Evolutionary conservation across 2,797 vertebrate species (phyloP), one percentile per base, ranked within the genome.

Genomic region (Anguilla pacifica): DNA sequence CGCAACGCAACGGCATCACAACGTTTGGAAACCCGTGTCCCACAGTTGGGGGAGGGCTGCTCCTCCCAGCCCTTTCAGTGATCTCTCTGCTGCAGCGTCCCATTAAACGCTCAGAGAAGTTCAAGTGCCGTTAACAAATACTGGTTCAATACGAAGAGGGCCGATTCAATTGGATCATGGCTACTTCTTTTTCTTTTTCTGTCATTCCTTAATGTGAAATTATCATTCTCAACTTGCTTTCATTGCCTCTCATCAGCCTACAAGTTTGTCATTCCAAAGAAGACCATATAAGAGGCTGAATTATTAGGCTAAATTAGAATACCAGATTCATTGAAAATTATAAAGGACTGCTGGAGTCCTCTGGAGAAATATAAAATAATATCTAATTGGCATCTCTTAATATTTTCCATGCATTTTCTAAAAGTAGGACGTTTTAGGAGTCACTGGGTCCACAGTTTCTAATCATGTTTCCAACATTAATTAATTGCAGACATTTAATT

Each of bases 211-310:
- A 13, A 84, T 39, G 67, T 59, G 31, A 85, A 85, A 84, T 28
- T 53, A 87, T 84, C 49, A n/a, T 15, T 83, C n/a, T 59, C 19
- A 51, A 49, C 57, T n/a, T n/a, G 25, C 11, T 35, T 72, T 74
- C 28, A 31, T 39, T 39, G 28, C 4, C 13, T 74, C 70, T 39
- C 70, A 39, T 35, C 6, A 15, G 57, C 11, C 31, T 81, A 81
- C 74, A 53, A 25, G 74, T 86, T 67, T 22, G 25, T 83, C 43
- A 87, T 64, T 25, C 28, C 84, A 61, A 85, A 85, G 59, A 83
- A 57, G 55, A 57, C 35, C 43, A 28, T 5, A 59, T 22, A 6
- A 74, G 28, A 31, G 31, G 10, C 74, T 77, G 6, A 43, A 35
- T 57, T 72, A 19, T 72, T 15, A 28, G 28, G 19, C 46, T 13